Evolutionary conservation across 2,888 invertebrate species (phyloP).

Genomic region (Dolichomitus sp.): DNA sequence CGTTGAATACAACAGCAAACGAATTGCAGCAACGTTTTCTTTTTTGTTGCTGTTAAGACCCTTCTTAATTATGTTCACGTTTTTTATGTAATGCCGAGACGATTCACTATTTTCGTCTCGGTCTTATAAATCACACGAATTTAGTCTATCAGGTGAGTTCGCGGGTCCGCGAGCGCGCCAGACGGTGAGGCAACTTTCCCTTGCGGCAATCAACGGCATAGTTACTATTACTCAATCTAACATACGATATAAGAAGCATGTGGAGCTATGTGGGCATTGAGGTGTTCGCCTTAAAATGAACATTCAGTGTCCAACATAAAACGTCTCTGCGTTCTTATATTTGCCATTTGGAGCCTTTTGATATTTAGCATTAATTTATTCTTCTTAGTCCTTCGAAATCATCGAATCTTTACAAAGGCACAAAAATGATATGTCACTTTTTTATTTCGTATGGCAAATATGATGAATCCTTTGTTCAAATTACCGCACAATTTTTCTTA

Average conservation of each 20-base stretch:
- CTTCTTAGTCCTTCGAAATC: neutral
- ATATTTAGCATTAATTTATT: neutral
- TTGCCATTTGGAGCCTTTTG: neutral
- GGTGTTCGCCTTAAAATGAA: constrained; percentile 13
- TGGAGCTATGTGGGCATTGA: constrained; percentile 12
- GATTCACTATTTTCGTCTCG: neutral
- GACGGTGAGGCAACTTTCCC: constrained; percentile 72
- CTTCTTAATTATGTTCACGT: neutral
- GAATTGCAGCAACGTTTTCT: neutral
- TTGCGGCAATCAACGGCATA: constrained; percentile 55
- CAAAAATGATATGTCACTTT: neutral
- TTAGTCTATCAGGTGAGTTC: constrained; percentile 40
- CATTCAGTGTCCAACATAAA: constrained; percentile 1
- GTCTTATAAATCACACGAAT: constrained; percentile 44
- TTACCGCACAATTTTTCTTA: neutral
- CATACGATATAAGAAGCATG: constrained; percentile 57
- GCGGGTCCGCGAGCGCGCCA: constrained; percentile 57
- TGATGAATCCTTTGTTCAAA: neutral
- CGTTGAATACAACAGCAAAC: neutral
- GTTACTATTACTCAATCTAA: constrained; percentile 68
- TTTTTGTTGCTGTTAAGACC: no score
- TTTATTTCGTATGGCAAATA: neutral
- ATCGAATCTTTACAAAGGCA: neutral
- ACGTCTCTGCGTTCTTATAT: neutral
- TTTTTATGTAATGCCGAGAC: neutral